Conservation (phyloP, 2,113 vertebrate genomes). For the Ptyas mucosa region DNA sequence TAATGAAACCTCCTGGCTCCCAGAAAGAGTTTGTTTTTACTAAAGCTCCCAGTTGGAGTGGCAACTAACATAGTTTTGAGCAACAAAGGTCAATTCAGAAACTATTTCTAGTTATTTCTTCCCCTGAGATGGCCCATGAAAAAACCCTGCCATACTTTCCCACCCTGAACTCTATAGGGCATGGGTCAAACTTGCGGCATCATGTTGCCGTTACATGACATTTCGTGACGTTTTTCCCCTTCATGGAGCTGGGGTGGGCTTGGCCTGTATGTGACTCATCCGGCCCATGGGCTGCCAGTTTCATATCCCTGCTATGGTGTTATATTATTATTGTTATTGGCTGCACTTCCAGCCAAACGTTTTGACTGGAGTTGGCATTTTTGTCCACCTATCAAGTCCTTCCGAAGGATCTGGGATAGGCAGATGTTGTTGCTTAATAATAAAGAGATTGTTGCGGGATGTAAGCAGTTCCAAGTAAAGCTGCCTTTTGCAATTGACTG, state of each 20-base stretch:
- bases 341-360: neutral
- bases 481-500: neutral
- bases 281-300: too few relatives aligned
- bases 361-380: neutral
- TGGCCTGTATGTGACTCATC: too few relatives aligned
- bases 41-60: neutral
- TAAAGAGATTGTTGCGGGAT: neutral
- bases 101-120: neutral
- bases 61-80: neutral
- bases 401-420: neutral
- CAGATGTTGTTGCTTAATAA: neutral
- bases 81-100: neutral
- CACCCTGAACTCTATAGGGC: neutral
- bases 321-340: neutral
- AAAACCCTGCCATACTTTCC: neutral
- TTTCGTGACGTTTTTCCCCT: too few relatives aligned
- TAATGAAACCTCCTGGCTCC: neutral
- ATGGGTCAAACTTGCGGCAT: too few relatives aligned
- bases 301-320: neutral
- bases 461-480: neutral
- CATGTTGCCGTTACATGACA: too few relatives aligned
- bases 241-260: too few relatives aligned
- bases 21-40: neutral
- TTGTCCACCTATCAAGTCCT: neutral
- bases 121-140: neutral